Conservation (phyloP, 1,140 invertebrate genomes). For the Tribolium madens region DNA sequence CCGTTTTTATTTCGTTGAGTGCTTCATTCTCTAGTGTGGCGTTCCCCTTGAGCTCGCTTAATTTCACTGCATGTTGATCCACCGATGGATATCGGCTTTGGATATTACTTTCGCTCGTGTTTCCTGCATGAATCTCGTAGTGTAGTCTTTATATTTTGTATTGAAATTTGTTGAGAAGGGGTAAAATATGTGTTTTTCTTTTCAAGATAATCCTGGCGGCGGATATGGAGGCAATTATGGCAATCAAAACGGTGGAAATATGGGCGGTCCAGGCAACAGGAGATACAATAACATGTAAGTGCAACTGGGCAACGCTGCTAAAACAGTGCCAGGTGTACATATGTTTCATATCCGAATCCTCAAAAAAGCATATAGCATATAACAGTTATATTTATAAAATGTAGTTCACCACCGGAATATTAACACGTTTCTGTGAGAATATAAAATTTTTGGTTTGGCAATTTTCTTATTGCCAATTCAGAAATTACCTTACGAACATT, state of each 20-base stretch:
- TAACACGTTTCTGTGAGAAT: constrained; percentile 30
- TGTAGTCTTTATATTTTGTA: constrained; percentile 36
- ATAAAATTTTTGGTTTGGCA: constrained; percentile 14
- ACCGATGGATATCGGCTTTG: constrained; percentile 1
- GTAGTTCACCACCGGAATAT: constrained; percentile 35
- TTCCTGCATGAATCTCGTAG: background rate
- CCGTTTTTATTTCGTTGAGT: too few species aligned
- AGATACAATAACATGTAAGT: constrained; percentile 62
- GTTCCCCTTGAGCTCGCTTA: constrained; percentile 12
- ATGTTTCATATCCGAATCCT: constrained; percentile 14
- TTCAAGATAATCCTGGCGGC: constrained; percentile 64
- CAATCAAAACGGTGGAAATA: constrained; percentile 66
- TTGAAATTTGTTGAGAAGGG: constrained; percentile 37
- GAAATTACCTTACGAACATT: constrained; percentile 22
- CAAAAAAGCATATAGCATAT: constrained; percentile 9
- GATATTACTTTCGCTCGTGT: background rate
- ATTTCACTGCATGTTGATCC: constrained; percentile 27
- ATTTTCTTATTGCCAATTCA: background rate
- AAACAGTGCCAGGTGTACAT: constrained; percentile 48
- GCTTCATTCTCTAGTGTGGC: background rate
- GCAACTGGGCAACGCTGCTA: constrained; percentile 48
- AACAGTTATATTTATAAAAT: constrained; percentile 10
- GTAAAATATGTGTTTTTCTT: constrained; percentile 54
- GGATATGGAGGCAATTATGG: constrained; percentile 61
- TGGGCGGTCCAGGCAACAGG: constrained; percentile 68